Evolutionary conservation across 2,797 vertebrate species (phyloP).

Genomic region (Presbytis comata): DNA sequence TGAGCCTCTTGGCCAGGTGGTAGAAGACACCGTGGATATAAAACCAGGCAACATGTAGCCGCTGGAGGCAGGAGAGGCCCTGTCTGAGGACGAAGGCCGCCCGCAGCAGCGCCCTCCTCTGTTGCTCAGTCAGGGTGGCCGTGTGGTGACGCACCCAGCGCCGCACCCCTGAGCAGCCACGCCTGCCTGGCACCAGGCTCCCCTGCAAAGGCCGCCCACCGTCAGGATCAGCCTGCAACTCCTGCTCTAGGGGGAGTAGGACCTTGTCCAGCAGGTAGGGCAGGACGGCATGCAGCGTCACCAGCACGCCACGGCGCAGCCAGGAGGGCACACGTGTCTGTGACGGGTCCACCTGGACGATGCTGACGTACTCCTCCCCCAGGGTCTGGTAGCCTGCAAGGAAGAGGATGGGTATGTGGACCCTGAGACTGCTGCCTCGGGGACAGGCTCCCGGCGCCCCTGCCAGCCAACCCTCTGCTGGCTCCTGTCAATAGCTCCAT

Average conservation of each 20-base stretch:
- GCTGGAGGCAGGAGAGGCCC: constrained; percentile 85
- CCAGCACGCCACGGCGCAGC: constrained; percentile 83
- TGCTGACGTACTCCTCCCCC: constrained; percentile 95
- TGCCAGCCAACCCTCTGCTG: not conserved
- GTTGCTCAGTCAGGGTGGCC: constrained; percentile 84
- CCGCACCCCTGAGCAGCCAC: constrained; percentile 75
- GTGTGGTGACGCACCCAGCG: constrained; percentile 80
- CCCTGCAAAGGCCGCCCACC: constrained; percentile 7
- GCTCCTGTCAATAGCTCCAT: not conserved
- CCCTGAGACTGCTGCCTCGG: not conserved
- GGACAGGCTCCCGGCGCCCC: not conserved
- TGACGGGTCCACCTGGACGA: constrained; percentile 92
- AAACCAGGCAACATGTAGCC: constrained; percentile 92
- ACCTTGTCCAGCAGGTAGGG: constrained; percentile 93
- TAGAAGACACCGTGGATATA: constrained; percentile 92
- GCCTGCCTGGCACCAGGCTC: not conserved
- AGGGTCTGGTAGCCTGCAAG: constrained; percentile 93
- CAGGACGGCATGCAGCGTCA: constrained; percentile 87
- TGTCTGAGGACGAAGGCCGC: constrained; percentile 83
- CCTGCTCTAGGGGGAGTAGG: constrained; percentile 90
- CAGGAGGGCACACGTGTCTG: constrained; percentile 86
- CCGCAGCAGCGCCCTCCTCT: constrained; percentile 84
- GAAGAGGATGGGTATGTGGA: fast-evolving
- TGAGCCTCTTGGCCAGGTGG: constrained; percentile 91
- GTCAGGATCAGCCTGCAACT: constrained; percentile 83